Evolutionary conservation across 2,888 invertebrate species (phyloP), one percentile per base, ranked within the genome.

Genomic region (Dolichomitus sp.): DNA sequence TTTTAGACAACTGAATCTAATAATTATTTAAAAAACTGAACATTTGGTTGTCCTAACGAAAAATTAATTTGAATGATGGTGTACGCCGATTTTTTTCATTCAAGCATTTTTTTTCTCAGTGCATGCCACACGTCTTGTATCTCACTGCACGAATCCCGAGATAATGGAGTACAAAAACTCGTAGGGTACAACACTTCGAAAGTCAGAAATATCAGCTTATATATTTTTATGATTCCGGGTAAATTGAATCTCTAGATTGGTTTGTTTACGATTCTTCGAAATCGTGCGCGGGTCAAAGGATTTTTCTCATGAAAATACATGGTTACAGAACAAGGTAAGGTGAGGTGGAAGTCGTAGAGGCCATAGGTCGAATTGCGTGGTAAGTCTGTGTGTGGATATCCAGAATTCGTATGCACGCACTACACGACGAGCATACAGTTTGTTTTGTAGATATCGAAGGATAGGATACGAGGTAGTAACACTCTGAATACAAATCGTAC

Each of bases 401-500:
- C 42, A 61, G 59, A 65, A 66, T 79, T 75, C 59, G 23, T 61
- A 70, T 54, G 65, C 45, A 54, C 59, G 48, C 61, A 69, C 61
- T 54, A 59, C 68, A 59, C 75, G 66, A 78, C 52, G 82, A 69
- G 77, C 57, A 77, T 85, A 73, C 83, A 86, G 87, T 87, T 86
- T 86, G 83, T 85, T 87, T 85, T 82, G 80, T 65, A 66, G 84
- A 85, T 85, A 86, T 87, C 87, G 85, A 84, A 68, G 75, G 83
- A 84, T 83, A 70, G 48, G 80, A 87, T 83, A 77, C 68, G 79
- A 81, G 70, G 70, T 78, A 65, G 85, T 85, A 80, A 84, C 84
- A 83, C 79, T 73, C 84, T 85, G 88, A 87, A 88, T 88, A 88
- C 86, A 85, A 87, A 88, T 87, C 80, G 82, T 45, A 59, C 80